Base-by-base conservation (phyloP, 2,888 invertebrate genomes). In the Agonopterix subpropinquella region DNA sequence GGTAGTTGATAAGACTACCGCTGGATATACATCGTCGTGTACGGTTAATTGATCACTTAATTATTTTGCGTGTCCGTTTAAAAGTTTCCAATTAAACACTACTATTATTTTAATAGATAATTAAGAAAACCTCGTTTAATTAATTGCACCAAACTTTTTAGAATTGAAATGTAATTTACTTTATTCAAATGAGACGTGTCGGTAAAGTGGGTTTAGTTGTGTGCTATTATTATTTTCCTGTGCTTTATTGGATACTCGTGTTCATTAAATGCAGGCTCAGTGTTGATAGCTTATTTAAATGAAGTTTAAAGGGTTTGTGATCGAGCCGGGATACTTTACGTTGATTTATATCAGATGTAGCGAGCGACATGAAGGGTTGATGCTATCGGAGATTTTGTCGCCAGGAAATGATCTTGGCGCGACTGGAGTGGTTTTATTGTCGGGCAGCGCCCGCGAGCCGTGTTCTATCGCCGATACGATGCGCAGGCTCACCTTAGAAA, bases 21-120 rank as follows among this genome's bases (percentile, higher is more conserved):
- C 70, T 73, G 67, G 70, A 72, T 73, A 73, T 65, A 72, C 71
- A 68, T 71, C 73, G 72, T 61, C 72, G 69, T 79, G 78, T 81
- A 75, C 70, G 60, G 77, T 80, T 83, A 87, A 86, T 87, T 83
- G 82, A 85, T 80, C 80, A 78, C 84, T 84, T 84, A 81, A 85
- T 85, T 84, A 85, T 84, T 83, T 85, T 75, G 82, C 81, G 74
- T 84, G 82, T 82, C 71, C 69, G 60, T 73, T 76, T 74, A 76
- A 79, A 79, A 81, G 70, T 74, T 73, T 75, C 79, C 79, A 85
- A 83, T 85, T 84, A 80, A 85, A 80, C 68, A 67, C 58, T 72
- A 77, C 78, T 80, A 81, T 83, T 81, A 80, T 78, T 80, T 77
- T 77, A 82, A 83, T 83, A 80, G 83, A 80, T 82, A 85, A 84